Conservation (phyloP, 2,113 vertebrate species). For the Pteropus alecto region DNA sequence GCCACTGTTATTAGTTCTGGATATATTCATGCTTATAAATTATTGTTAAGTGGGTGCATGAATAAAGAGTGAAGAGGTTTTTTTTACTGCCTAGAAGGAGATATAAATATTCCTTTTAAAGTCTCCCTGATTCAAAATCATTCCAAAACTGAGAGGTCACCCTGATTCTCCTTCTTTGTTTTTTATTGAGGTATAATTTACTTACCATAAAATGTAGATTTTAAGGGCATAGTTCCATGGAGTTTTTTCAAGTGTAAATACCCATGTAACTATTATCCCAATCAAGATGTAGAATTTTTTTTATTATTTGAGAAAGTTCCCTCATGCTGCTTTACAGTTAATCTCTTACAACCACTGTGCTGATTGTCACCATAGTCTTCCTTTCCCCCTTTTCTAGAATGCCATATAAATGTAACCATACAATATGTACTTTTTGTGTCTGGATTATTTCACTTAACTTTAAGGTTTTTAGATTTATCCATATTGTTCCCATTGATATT, state of each 20-base stretch:
- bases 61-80: neutral
- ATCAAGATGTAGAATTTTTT: neutral
- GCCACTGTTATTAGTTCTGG: neutral
- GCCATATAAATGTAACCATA: neutral
- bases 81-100: neutral
- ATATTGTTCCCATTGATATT: neutral
- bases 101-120: neutral
- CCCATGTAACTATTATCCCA: neutral
- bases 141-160: neutral
- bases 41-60: neutral
- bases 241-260: neutral
- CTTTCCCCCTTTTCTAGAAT: neutral
- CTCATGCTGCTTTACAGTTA: neutral
- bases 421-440: neutral
- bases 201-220: neutral
- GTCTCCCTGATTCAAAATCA: neutral
- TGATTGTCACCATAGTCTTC: neutral
- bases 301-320: neutral
- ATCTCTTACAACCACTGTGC: neutral
- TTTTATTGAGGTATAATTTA: neutral
- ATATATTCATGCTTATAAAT: neutral
- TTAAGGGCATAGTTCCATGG: neutral
- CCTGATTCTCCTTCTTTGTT: neutral
- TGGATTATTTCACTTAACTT: neutral
- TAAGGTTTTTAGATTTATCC: neutral